These are phyloP conservation scores for Oscheius sp. DNA, from an alignment of 2,888 invertebrate genomes.

Conservation along the genomic window DNA sequence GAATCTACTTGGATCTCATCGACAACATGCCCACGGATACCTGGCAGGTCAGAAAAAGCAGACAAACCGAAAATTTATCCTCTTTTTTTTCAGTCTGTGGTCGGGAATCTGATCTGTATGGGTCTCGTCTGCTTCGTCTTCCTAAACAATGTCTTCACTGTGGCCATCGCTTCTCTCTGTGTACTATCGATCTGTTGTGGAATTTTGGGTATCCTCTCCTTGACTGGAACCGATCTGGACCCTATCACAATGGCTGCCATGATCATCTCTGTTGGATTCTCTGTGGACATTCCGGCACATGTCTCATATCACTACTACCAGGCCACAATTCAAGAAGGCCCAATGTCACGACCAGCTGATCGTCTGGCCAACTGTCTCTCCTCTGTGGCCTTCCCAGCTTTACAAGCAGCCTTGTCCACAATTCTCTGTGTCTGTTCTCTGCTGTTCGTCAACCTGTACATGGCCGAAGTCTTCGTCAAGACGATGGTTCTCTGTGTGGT, in stretches of 20 bases:
- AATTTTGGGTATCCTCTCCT: constrained; percentile 69
- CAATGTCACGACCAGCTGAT: constrained; percentile 54
- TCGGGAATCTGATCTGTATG: constrained; percentile 71
- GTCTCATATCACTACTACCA: constrained; percentile 69
- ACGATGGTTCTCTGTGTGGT: constrained; percentile 71
- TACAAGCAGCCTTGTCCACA: constrained; percentile 65
- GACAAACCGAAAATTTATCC: neutral
- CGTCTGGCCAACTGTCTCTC: constrained; percentile 60
- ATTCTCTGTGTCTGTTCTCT: constrained; percentile 68
- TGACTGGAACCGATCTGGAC: constrained; percentile 67
- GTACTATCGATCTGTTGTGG: constrained; percentile 65
- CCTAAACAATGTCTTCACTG: constrained; percentile 70
- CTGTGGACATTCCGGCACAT: constrained; percentile 71
- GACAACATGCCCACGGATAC: constrained; percentile 70
- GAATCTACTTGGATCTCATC: constrained; percentile 67
- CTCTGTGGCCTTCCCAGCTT: constrained; percentile 62
- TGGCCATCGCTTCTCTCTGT: constrained; percentile 65
- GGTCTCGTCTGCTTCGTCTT: constrained; percentile 69
- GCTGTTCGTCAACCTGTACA: constrained; percentile 70
- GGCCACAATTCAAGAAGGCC: constrained; percentile 57
- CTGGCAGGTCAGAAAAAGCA: constrained; percentile 47
- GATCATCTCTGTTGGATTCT: constrained; percentile 71
- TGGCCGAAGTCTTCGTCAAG: constrained; percentile 69
- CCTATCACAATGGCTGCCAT: constrained; percentile 72
- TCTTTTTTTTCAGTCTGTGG: constrained; percentile 55